Conservation (phyloP, 2,888 invertebrate species). For the Tenthredo distinguenda region DNA sequence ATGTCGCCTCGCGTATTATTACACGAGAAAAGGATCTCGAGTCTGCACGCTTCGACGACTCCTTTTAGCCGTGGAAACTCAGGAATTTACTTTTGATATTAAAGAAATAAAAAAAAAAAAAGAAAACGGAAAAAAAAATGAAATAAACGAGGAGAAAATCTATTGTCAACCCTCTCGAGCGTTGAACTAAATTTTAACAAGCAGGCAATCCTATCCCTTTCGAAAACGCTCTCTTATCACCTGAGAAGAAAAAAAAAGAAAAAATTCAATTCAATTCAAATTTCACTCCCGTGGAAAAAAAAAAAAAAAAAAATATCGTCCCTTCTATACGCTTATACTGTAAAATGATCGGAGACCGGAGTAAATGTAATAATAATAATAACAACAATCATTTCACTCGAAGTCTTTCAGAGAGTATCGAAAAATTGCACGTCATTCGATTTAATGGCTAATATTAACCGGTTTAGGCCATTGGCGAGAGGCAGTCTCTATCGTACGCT, state of each 20-base stretch:
- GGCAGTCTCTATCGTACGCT: background rate
- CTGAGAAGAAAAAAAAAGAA: background rate
- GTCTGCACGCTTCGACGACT: slow-evolving; percentile 26
- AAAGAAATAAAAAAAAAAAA: too few species aligned
- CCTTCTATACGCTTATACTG: background rate
- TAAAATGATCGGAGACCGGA: background rate
- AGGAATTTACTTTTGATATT: slow-evolving; percentile 21
- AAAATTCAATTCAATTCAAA: background rate
- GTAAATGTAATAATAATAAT: background rate
- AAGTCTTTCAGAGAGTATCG: background rate
- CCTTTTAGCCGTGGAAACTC: slow-evolving; percentile 26
- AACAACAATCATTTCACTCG: background rate
- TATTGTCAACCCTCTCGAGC: background rate
- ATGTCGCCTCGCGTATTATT: slow-evolving; percentile 36
- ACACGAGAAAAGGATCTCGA: slow-evolving; percentile 17
- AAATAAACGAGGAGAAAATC: background rate
- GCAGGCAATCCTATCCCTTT: background rate
- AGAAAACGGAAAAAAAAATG: background rate
- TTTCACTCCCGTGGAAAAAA: background rate
- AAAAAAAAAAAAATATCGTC: background rate
- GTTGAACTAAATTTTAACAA: background rate
- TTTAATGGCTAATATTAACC: slow-evolving; percentile 64
- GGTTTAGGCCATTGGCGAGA: slow-evolving; percentile 24
- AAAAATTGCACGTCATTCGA: slow-evolving; percentile 67
- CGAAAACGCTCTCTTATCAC: background rate